Conservation (phyloP, 2,797 vertebrate species). For the Falco columbarius region DNA sequence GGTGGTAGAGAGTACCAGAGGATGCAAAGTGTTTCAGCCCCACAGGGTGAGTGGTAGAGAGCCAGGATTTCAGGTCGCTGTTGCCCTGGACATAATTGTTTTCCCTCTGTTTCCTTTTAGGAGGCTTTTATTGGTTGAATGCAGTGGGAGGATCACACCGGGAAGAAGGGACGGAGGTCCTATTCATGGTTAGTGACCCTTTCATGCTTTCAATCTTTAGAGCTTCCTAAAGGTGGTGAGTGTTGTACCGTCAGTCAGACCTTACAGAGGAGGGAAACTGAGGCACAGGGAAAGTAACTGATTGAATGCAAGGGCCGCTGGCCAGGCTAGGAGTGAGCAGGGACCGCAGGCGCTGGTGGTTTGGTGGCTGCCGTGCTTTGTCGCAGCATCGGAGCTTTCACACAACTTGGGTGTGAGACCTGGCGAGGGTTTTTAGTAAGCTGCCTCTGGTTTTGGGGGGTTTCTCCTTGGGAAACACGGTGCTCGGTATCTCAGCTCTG, state of each 20-base stretch:
- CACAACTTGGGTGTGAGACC: not conserved
- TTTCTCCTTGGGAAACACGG: not conserved
- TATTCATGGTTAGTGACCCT: slow-evolving; percentile 74
- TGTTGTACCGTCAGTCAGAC: not conserved
- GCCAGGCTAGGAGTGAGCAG: not conserved
- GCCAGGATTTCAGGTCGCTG: not conserved
- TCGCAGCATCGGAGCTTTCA: not conserved
- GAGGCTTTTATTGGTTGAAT: slow-evolving; percentile 73
- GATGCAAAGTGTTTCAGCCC: not conserved
- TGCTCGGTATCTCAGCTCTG: rapidly evolving
- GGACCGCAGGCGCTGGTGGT: rapidly evolving
- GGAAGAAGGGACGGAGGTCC: slow-evolving; percentile 68
- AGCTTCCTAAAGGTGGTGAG: slow-evolving; percentile 66
- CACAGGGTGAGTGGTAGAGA: not conserved
- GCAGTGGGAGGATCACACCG: slow-evolving; percentile 71
- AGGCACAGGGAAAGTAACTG: not conserved
- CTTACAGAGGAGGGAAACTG: not conserved
- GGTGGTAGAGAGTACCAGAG: not conserved
- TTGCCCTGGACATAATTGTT: slow-evolving; percentile 43
- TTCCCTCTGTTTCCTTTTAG: slow-evolving; percentile 73
- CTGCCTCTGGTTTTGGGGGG: not conserved
- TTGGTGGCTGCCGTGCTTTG: not conserved
- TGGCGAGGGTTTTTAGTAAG: not conserved
- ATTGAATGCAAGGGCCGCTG: rapidly evolving
- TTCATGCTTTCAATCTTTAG: slow-evolving; percentile 72